A percentile compares a stretch with the other conserved stretches of the same genome.
These are phyloP conservation scores for Pelodytes ibericus DNA, from an alignment of 2,797 vertebrate genomes.

Conservation along the genomic window DNA sequence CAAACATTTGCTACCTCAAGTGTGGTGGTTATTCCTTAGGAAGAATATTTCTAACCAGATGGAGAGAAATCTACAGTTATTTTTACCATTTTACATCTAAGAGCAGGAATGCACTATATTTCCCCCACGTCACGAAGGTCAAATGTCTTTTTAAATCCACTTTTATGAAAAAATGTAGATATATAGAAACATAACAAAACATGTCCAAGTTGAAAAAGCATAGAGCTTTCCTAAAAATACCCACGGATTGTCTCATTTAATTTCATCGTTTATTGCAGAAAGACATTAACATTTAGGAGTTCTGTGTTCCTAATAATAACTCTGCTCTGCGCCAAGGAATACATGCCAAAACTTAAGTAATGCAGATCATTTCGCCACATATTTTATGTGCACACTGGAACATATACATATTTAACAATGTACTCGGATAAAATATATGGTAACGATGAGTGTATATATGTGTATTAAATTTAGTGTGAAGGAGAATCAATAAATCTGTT, in stretches of 20 bases:
- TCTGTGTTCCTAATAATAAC: constrained; percentile 27
- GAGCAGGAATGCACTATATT: no score
- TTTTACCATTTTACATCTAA: no score
- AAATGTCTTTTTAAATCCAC: not conserved
- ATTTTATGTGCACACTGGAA: constrained; percentile 1
- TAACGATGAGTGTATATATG: not conserved
- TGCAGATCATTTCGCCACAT: not conserved
- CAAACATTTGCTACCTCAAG: no score
- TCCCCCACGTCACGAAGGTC: not conserved
- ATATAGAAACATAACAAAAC: constrained; percentile 3
- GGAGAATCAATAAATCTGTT: constrained; percentile 17
- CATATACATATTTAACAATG: not conserved
- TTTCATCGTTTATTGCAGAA: constrained; percentile 27
- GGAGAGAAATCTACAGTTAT: no score
- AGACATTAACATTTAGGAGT: constrained; percentile 22
- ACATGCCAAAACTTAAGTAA: constrained; percentile 34
- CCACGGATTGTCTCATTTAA: not conserved
- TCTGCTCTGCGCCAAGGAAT: constrained; percentile 16
- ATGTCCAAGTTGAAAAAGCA: not conserved
- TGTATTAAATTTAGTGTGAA: not conserved
- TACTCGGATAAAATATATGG: not conserved
- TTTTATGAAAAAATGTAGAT: not conserved
- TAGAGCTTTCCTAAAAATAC: constrained; percentile 9
- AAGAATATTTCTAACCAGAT: no score
- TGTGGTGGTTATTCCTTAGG: no score